Conservation (phyloP, 2,113 vertebrate species). For the Solea solea region DNA sequence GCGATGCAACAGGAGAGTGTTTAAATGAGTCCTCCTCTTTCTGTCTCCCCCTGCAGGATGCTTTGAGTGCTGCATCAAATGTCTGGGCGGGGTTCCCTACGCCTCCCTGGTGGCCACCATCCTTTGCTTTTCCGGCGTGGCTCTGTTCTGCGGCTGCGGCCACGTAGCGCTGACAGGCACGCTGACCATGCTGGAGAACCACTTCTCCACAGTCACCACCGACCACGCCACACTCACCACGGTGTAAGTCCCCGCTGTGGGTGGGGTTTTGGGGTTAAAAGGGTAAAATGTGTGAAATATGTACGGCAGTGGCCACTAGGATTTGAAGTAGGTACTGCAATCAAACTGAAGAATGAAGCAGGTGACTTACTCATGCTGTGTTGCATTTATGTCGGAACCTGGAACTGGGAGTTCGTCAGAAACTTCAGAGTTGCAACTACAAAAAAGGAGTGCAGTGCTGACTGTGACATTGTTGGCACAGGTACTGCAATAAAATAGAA, state of each 20-base stretch:
- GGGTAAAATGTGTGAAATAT: neutral
- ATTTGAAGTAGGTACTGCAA: neutral
- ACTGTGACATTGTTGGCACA: no score
- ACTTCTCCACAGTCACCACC: conserved; percentile 89
- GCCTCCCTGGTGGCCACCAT: conserved; percentile 98
- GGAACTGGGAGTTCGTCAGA: no score
- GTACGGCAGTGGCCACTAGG: neutral
- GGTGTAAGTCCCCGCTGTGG: conserved; percentile 85
- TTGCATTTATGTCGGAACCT: no score
- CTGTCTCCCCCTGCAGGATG: conserved; percentile 86
- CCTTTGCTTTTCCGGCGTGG: conserved; percentile 96
- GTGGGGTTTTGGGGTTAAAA: neutral
- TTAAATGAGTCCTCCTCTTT: neutral
- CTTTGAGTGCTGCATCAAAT: conserved; percentile 99
- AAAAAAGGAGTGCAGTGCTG: no score
- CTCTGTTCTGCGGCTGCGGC: conserved; percentile 95
- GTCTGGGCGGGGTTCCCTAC: conserved; percentile 97
- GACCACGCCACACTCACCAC: conserved; percentile 91
- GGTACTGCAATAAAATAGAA: no score
- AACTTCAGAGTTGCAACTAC: no score
- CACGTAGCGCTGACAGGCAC: conserved; percentile 95
- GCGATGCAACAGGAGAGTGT: neutral
- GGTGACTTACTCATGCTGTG: no score
- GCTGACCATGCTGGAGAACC: conserved; percentile 91
- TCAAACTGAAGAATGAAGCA: no score